These are phyloP conservation scores for Prionailurus bengalensis DNA, from an alignment of 2,113 vertebrate species.

Conservation along the genomic window DNA sequence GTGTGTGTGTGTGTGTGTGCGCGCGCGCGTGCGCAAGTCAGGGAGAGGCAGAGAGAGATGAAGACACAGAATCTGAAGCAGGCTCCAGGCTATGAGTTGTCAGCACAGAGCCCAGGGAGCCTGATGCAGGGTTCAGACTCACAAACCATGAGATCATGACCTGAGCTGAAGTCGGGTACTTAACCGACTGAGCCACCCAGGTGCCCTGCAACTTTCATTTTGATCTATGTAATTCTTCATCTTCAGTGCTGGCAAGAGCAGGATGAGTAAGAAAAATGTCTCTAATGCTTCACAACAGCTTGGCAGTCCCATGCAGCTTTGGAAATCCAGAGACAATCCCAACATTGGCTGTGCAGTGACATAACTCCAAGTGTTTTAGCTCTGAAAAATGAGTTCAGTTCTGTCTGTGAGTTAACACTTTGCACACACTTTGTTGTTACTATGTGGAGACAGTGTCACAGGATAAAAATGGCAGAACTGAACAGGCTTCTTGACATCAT, in stretches of 20 bases:
- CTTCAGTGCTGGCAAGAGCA: constrained; percentile 1
- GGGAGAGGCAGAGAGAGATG: too few relatives aligned
- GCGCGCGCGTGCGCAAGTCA: rapidly evolving
- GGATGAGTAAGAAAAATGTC: neutral
- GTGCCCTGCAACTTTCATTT: neutral
- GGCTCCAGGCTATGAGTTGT: too few relatives aligned
- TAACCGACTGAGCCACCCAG: too few relatives aligned
- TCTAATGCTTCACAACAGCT: neutral
- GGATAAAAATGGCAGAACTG: neutral
- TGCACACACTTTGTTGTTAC: neutral
- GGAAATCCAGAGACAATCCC: constrained; percentile 14
- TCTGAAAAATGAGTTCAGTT: constrained; percentile 62
- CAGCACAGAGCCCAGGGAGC: too few relatives aligned
- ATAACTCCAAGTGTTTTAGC: constrained; percentile 52
- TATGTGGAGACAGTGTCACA: neutral
- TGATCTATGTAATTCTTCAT: constrained; percentile 24
- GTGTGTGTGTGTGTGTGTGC: rapidly evolving
- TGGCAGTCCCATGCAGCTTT: neutral
- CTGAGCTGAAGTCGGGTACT: too few relatives aligned
- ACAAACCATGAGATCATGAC: too few relatives aligned
- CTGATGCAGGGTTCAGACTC: too few relatives aligned
- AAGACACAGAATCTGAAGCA: too few relatives aligned
- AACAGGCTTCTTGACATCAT: neutral
- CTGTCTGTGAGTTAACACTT: constrained; percentile 48
- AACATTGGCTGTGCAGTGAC: neutral